Percentiles rank a stretch among this genome's conserved stretches.
Conservation (phyloP, 2,888 invertebrate species). For the Alloplasta piceator region DNA sequence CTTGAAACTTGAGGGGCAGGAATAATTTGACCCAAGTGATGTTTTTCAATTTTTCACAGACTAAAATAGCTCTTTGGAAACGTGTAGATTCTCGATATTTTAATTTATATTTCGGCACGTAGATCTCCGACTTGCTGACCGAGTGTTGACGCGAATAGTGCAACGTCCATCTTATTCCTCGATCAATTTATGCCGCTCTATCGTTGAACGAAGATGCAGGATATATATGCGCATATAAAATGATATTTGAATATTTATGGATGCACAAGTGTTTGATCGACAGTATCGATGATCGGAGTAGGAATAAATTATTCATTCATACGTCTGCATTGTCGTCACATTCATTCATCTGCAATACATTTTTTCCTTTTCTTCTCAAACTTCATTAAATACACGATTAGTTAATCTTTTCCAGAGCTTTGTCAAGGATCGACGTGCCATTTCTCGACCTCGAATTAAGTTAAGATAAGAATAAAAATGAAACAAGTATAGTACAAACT, state of each 20-base stretch:
- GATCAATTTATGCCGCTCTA: conserved; percentile 54
- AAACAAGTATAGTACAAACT: no score
- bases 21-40: no score
- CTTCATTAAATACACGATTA: conserved; percentile 15
- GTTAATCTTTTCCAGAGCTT: neutral
- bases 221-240: neutral
- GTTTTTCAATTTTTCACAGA: no score
- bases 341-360: conserved; percentile 34
- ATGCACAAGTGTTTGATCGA: conserved; percentile 55
- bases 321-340: conserved; percentile 26
- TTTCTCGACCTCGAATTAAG: neutral
- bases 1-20: no score
- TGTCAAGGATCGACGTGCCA: conserved; percentile 2
- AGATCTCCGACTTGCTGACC: neutral
- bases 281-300: conserved; percentile 44
- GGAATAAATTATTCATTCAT: conserved; percentile 57
- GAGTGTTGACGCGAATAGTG: conserved; percentile 37
- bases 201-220: conserved; percentile 41
- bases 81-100: conserved; percentile 36
- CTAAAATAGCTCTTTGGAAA: neutral
- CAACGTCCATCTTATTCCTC: conserved; percentile 36
- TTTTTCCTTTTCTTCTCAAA: neutral
- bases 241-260: conserved; percentile 44
- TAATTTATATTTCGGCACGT: conserved; percentile 24
- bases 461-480: neutral